Conservation (phyloP, 2,888 invertebrate genomes). For the Brachylomia viminalis region DNA sequence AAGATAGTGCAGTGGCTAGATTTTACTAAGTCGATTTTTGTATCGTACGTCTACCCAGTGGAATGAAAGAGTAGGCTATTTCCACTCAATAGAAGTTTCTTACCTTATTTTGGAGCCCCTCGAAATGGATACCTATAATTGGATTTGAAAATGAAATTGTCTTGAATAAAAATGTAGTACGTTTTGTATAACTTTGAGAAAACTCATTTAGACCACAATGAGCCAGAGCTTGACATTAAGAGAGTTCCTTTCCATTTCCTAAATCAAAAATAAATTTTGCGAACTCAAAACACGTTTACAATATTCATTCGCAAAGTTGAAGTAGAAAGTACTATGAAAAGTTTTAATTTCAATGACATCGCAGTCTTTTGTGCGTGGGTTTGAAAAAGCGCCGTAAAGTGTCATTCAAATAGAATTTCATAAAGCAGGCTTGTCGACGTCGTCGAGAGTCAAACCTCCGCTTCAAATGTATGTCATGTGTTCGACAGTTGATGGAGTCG, state of each 20-base stretch:
- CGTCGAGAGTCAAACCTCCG: conserved; percentile 42
- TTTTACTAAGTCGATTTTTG: neutral
- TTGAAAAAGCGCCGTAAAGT: conserved; percentile 51
- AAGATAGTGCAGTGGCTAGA: neutral
- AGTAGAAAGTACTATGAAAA: conserved; percentile 28
- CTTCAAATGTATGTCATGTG: conserved; percentile 48
- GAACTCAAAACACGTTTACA: conserved; percentile 65
- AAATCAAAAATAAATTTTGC: conserved; percentile 63
- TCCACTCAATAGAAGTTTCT: conserved; percentile 20
- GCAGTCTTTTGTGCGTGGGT: conserved; percentile 38
- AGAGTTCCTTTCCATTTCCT: conserved; percentile 50
- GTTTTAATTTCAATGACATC: conserved; percentile 57
- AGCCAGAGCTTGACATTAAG: conserved; percentile 41
- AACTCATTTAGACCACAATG: conserved; percentile 58
- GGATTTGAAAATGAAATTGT: conserved; percentile 51
- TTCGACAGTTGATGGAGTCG: conserved; percentile 46
- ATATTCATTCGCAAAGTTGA: conserved; percentile 51
- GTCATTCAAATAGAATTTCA: conserved; percentile 56
- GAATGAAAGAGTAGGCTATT: conserved; percentile 19
- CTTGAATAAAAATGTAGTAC: conserved; percentile 24
- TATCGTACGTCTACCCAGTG: neutral
- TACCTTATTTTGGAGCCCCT: conserved; percentile 22
- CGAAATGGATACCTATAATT: conserved; percentile 34
- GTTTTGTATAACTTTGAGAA: conserved; percentile 37
- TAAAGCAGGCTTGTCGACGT: conserved; percentile 46